Evolutionary conservation across 2,888 invertebrate species (phyloP).

Genomic region (Sceliomorpha sp.): DNA sequence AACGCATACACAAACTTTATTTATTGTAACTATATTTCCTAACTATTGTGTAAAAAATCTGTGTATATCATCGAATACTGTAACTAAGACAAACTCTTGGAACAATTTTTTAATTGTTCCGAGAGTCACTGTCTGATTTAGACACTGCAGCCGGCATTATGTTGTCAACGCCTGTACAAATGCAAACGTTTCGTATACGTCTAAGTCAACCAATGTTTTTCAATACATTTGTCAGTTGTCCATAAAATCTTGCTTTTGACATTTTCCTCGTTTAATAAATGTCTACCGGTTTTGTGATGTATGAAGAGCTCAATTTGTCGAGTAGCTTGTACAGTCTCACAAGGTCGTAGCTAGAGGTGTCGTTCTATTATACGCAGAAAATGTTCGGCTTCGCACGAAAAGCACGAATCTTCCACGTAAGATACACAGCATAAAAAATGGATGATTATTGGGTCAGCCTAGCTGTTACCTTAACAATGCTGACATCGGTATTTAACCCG

Average conservation of each 20-base stretch:
- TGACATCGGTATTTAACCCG: constrained; percentile 67
- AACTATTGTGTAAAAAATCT: too few species aligned
- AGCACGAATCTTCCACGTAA: constrained; percentile 25
- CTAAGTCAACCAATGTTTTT: too few species aligned
- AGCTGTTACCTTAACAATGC: constrained; percentile 63
- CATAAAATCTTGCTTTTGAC: neutral
- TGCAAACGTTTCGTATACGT: too few species aligned
- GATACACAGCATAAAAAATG: constrained; percentile 66
- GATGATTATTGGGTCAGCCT: constrained; percentile 68
- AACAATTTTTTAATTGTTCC: too few species aligned
- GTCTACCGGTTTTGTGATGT: neutral
- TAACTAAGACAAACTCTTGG: too few species aligned
- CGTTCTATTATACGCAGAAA: constrained; percentile 67
- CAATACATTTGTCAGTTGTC: too few species aligned
- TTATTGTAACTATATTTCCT: too few species aligned
- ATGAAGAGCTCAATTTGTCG: constrained; percentile 2
- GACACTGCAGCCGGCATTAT: too few species aligned
- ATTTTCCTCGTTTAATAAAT: constrained; percentile 3
- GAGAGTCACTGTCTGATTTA: too few species aligned
- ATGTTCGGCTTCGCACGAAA: constrained; percentile 53
- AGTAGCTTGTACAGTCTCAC: constrained; percentile 31
- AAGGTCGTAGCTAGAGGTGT: constrained; percentile 57
- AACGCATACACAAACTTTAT: too few species aligned
- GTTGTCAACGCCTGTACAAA: too few species aligned
- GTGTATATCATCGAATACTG: too few species aligned